These are phyloP conservation scores for Catocala sponsa DNA, from an alignment of 2,888 invertebrate genomes.

Conservation along the genomic window DNA sequence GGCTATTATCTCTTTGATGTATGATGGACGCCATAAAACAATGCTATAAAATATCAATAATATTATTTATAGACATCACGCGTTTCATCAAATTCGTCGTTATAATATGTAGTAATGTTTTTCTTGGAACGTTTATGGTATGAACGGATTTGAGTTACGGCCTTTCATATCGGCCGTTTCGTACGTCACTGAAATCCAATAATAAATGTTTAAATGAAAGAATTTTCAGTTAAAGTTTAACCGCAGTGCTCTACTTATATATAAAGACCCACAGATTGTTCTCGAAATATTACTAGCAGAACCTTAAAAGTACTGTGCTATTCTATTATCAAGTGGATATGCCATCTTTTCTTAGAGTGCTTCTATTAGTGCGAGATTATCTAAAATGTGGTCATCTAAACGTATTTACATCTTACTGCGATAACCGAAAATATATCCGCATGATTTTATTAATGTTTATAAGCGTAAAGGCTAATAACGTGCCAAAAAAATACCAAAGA, in stretches of 20 bases:
- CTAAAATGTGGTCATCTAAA: no score
- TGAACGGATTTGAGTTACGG: conserved; percentile 50
- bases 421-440: not conserved
- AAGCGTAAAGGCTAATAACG: no score
- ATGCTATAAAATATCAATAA: conserved; percentile 46
- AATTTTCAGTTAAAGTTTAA: not conserved
- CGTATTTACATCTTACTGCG: not conserved
- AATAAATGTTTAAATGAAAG: conserved; percentile 41
- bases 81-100: conserved; percentile 46
- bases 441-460: not conserved
- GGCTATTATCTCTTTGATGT: conserved; percentile 46
- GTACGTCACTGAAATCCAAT: conserved; percentile 54
- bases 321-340: no score
- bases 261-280: no score
- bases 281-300: no score
- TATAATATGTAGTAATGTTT: conserved; percentile 48
- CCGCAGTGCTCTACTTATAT: no score
- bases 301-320: no score
- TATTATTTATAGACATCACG: conserved; percentile 46
- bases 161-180: conserved; percentile 38
- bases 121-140: conserved; percentile 54
- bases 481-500: no score
- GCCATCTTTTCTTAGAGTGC: no score
- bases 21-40: conserved; percentile 34
- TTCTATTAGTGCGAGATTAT: no score